phyloP scores from a whole-genome alignment of 1,140 invertebrate species.

The Aplysia californica region DNA sequence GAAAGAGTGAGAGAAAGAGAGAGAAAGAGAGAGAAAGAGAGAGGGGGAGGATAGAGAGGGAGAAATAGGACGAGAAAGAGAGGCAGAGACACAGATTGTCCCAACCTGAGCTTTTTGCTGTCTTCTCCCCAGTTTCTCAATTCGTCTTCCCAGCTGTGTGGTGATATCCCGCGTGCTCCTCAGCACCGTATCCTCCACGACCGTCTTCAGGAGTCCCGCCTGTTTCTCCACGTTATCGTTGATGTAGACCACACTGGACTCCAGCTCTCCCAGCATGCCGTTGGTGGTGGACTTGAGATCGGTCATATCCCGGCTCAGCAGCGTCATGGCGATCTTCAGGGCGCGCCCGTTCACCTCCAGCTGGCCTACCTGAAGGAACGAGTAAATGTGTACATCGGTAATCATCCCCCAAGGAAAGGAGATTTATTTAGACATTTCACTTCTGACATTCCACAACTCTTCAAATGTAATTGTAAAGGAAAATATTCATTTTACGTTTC shows the following conservation, averaged over 20 bases:
- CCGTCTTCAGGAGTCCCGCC: neutral
- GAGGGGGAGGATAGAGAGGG: too few relatives aligned
- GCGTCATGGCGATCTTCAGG: neutral
- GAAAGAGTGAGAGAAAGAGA: too few relatives aligned
- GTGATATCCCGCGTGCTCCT: neutral
- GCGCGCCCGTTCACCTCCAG: neutral
- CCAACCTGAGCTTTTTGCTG: neutral
- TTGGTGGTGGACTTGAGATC: constrained; percentile 19
- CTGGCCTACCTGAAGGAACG: constrained; percentile 10
- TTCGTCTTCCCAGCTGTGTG: neutral
- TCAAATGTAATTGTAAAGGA: too few relatives aligned
- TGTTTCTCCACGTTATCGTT: constrained; percentile 33
- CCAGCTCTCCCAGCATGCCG: constrained; percentile 33
- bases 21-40: too few relatives aligned
- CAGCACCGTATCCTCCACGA: constrained; percentile 3
- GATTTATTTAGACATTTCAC: too few relatives aligned
- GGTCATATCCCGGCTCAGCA: constrained; percentile 1
- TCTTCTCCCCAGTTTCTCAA: neutral
- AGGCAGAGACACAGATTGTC: neutral
- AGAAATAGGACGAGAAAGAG: too few relatives aligned
- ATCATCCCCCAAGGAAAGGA: too few relatives aligned
- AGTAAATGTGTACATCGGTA: too few relatives aligned
- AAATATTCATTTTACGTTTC: too few relatives aligned
- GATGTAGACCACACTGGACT: constrained; percentile 29
- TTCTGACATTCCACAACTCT: too few relatives aligned